Base-by-base conservation (phyloP, 2,888 invertebrate genomes). In the Drosophila recens region DNA sequence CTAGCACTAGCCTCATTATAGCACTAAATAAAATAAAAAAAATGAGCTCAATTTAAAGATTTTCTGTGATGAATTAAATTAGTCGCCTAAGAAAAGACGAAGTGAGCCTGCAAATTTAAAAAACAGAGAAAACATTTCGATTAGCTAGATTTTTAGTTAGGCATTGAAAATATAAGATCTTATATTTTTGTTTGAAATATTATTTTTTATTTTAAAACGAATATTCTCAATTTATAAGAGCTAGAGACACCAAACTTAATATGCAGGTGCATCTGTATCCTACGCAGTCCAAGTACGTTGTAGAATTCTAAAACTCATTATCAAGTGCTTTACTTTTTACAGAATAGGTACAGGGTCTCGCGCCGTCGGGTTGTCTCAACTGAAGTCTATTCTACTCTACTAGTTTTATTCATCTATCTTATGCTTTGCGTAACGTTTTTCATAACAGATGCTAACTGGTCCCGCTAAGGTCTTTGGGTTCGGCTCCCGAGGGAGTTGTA, bases 381-480 rank as follows among this genome's bases (percentile, higher is more conserved):
- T n/a, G 6, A 2, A 6, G n/a, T 38, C n/a, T 38, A 8, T 70
- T 56, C 33, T 33, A 23, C 15, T 56, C 33, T 33, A 23, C 15
- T 42, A 20, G 4, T 30, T 40, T n/a, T 42, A 38, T 15, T 40
- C 53, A 43, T 57, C 34, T 56, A 23, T 45, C 45, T 36, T 57
- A 46, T 27, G 68, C 59, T 75, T 75, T 75, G 71, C 68, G 71
- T 79, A 79, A 72, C 70, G 67, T 42, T 68, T 64, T 75, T 77
- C 70, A 67, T 68, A 80, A 79, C 83, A 86, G 83, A 82, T 86
- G 86, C 83, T 76, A 83, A 84, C 85, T 80, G 75, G 56, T 71
- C 23, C 38, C 59, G 68, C 15, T 61, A 54, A 70, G 68, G 58
- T 58, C 61, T 48, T 59, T 72, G 73, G 71, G 79, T 67, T 63